Evolutionary conservation across 2,888 invertebrate genomes (phyloP), one percentile per base, ranked within the genome.

Genomic region (Mesoligia furuncula): DNA sequence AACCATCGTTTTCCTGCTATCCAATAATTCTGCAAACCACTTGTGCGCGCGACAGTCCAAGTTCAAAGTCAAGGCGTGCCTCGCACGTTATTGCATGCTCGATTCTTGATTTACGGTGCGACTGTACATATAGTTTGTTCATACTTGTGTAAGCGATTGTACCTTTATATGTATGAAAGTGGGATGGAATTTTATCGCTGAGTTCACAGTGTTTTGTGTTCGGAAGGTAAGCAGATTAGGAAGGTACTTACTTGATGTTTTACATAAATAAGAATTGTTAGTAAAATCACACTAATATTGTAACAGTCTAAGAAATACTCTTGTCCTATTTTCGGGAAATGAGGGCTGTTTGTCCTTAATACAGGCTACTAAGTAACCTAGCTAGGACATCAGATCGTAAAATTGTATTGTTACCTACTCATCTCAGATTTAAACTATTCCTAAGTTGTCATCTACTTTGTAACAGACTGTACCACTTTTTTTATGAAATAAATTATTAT

Each of bases 21-120:
- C 27, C 24, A 76, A 80, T 36, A 24, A 80, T 48, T n/a, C n/a
- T 42, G 3, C 45, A 64, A 82, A 89, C 45, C 85, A 91, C 88
- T 93, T 92, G 80, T 88, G 89, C n/a, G 2, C 79, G n/a, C 89
- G 87, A 87, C 83, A 83, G 88, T 94, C 87, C 94, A 92, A 90
- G 92, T 93, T 93, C 95, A 95, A 94, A 93, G 95, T 94, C 94
- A 93, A 95, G 95, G 94, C 89, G 94, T 87, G 93, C 90, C 92
- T 86, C 87, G 85, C 86, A 84, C 88, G 92, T 90, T 90, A 92
- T 87, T 87, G 87, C 88, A 86, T 86, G 91, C 89, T 88, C 88
- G 75, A 89, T 86, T 90, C 91, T 88, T 94, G 94, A 95, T 94
- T 95, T 94, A 95, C 92, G 93, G 91, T 65, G 82, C 79, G 78